phyloP scores from a whole-genome alignment of 1,140 invertebrate genomes.

The Heliconius eleuchia region DNA sequence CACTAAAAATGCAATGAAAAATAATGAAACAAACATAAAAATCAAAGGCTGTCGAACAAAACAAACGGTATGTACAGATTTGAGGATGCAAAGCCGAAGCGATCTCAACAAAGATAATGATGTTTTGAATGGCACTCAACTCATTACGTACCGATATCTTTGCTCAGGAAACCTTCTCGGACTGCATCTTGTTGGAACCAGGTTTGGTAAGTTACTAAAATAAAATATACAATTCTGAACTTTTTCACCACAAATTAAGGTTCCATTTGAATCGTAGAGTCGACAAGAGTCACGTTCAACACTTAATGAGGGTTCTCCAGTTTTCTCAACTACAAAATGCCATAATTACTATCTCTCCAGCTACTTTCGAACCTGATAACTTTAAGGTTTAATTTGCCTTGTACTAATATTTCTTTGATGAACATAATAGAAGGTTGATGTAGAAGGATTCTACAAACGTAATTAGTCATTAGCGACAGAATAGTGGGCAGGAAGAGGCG shows the following conservation, averaged over 20 bases:
- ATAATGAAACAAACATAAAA: conserved; percentile 4
- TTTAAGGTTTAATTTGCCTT: conserved; percentile 45
- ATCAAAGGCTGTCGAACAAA: conserved; percentile 25
- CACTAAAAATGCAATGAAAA: conserved; percentile 5
- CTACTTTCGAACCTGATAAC: background rate
- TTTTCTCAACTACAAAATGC: conserved; percentile 45
- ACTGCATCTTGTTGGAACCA: conserved; percentile 27
- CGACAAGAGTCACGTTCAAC: conserved; percentile 54
- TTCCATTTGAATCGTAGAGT: conserved; percentile 31
- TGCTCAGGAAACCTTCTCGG: conserved; percentile 58
- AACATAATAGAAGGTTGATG: conserved; percentile 52
- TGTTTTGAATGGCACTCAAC: conserved; percentile 73
- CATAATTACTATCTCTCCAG: conserved; percentile 38
- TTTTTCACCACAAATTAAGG: conserved; percentile 22
- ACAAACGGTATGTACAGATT: conserved; percentile 37
- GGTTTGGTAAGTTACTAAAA: conserved; percentile 31
- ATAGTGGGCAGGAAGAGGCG: conserved; percentile 64
- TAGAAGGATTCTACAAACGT: conserved; percentile 65
- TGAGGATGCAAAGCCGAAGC: conserved; percentile 45
- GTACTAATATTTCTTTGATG: conserved; percentile 26
- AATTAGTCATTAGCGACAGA: conserved; percentile 75
- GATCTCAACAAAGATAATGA: conserved; percentile 66
- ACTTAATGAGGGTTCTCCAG: conserved; percentile 65
- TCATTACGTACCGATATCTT: conserved; percentile 74
- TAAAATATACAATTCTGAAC: conserved; percentile 38